Conservation (phyloP, 2,888 invertebrate species). For the Andrena fulva region DNA sequence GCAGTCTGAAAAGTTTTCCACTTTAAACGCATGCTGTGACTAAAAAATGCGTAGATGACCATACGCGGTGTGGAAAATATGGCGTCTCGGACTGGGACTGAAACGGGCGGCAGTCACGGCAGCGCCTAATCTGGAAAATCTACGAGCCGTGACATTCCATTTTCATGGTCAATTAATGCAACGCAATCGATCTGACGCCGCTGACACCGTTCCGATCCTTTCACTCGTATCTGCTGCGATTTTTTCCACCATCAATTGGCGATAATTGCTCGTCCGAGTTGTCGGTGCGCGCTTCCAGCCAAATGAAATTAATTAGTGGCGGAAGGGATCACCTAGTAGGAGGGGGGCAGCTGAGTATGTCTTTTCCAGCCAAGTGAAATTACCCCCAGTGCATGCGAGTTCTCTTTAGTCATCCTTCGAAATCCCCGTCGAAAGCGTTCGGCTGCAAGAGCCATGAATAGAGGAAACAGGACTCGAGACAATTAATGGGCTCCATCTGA, state of each 20-base stretch:
- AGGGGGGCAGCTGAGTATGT: background rate
- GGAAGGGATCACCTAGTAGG: background rate
- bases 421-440: background rate
- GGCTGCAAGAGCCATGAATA: background rate
- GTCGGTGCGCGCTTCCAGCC: background rate
- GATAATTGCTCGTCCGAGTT: slow-evolving; percentile 41
- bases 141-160: slow-evolving; percentile 69
- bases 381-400: background rate
- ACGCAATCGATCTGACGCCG: slow-evolving; percentile 52
- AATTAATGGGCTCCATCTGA: slow-evolving; percentile 20
- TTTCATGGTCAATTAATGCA: slow-evolving; percentile 72
- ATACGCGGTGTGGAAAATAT: slow-evolving; percentile 45
- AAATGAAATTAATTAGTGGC: slow-evolving; percentile 36
- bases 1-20: slow-evolving; percentile 1
- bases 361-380: background rate
- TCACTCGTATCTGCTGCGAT: slow-evolving; percentile 50
- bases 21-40: background rate
- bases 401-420: background rate
- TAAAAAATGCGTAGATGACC: slow-evolving; percentile 30
- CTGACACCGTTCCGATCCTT: slow-evolving; percentile 62
- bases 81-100: slow-evolving; percentile 48
- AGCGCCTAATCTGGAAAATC: slow-evolving; percentile 70
- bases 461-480: background rate
- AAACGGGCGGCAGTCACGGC: slow-evolving; percentile 63
- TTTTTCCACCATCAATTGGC: slow-evolving; percentile 29